Conservation (phyloP, 2,888 invertebrate genomes). For the Athrips mouffetella region DNA sequence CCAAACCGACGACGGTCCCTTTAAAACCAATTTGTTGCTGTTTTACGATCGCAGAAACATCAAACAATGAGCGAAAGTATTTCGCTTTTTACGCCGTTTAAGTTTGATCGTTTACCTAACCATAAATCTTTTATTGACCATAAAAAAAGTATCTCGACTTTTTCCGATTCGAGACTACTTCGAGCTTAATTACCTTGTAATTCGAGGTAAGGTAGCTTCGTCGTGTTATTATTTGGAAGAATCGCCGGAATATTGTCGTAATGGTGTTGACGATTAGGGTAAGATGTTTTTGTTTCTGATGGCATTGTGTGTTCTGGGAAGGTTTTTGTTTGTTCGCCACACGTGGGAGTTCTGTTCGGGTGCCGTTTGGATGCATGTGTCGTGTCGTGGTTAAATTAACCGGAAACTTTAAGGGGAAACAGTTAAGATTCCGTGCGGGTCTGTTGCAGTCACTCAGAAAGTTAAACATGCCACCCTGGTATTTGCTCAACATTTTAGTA, state of each 20-base stretch:
- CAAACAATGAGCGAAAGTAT: constrained; percentile 65
- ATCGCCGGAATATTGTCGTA: constrained; percentile 38
- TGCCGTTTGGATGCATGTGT: constrained; percentile 59
- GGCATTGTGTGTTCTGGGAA: constrained; percentile 70
- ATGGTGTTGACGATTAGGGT: constrained; percentile 57
- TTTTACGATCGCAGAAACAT: constrained; percentile 63
- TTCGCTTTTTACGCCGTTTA: constrained; percentile 58
- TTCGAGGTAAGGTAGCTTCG: constrained; percentile 30
- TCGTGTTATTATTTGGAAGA: constrained; percentile 41
- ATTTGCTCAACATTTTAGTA: constrained; percentile 14
- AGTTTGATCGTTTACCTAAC: constrained; percentile 63
- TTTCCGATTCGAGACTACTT: constrained; percentile 29
- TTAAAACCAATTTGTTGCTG: constrained; percentile 67
- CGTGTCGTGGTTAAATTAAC: constrained; percentile 71
- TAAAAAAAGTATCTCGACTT: constrained; percentile 32
- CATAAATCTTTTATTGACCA: constrained; percentile 51
- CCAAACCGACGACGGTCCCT: constrained; percentile 39
- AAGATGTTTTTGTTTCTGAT: constrained; percentile 58
- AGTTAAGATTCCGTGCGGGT: constrained; percentile 69
- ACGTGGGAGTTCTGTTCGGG: constrained; percentile 60
- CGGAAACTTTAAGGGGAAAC: constrained; percentile 68
- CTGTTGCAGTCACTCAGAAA: constrained; percentile 51
- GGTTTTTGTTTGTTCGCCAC: constrained; percentile 55
- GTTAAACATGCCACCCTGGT: constrained; percentile 44
- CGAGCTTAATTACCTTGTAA: constrained; percentile 40